Base-by-base conservation (phyloP, 2,113 vertebrate species). In the Sturnus vulgaris region DNA sequence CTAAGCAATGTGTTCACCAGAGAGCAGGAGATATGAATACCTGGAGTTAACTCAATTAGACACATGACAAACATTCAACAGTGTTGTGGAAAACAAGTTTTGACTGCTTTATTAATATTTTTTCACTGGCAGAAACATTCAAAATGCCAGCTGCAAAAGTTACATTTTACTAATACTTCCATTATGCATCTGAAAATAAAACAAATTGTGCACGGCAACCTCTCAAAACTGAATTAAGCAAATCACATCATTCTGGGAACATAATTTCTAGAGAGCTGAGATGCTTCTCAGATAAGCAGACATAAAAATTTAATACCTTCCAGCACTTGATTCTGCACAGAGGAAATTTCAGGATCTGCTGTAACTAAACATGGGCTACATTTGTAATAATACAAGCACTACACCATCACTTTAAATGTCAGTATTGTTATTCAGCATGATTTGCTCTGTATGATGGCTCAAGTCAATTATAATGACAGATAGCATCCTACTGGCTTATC, bases 401-500 rank as follows among this genome's bases (percentile, higher is more conserved):
- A 53, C 18, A 50, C 47, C 55, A 70, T 95, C 70, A 47, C 69
- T 96, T 90, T 55, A 97, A 96, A 96, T 93, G 94, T 94, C 97
- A 96, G 72, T 50, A n/a, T 69, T 96, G 95, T 93, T 97, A 96
- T 92, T 92, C 91, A 88, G 66, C 85, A 88, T 92, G 90, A 93
- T 93, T 96, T 95, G 92, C 93, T 90, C 85, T 63, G 33, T 94
- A 96, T 95, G 93, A 94, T 82, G 94, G 90, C 66, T 95, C 65
- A 76, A 97, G 94, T 95, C 96, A 97, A 97, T 98, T 97, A 97
- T 65, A 94, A 78, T 97, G 96, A 97, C 95, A 97, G 91, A 97
- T 95, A 95, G 87, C 93, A 92, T 96, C 88, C 92, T 95, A 92
- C 76, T 95, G 93, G 93, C 76, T 96, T 55, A 97, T 97, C 93